Conservation (phyloP, 2,888 invertebrate species). For the Dryococelus australis region DNA sequence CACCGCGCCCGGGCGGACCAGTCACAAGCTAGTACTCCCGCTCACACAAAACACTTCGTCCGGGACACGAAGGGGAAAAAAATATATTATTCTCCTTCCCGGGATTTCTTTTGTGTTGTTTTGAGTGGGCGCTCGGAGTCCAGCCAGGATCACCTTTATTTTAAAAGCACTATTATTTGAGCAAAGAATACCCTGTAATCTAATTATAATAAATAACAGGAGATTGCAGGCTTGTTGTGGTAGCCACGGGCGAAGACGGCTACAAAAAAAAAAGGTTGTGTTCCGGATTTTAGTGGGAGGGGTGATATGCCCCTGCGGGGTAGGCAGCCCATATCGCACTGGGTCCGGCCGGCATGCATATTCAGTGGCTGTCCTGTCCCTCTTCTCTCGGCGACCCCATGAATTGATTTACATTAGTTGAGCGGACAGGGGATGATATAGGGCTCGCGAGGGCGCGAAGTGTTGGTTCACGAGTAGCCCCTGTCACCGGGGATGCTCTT, state of each 20-base stretch:
- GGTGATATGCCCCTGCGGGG: background rate
- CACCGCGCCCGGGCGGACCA: too few relatives aligned
- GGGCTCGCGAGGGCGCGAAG: background rate
- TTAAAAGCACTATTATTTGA: conserved; percentile 24
- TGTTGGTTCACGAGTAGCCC: too few relatives aligned
- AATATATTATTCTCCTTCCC: background rate
- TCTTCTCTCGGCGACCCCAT: background rate
- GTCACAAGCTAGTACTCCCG: too few relatives aligned
- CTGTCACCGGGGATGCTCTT: too few relatives aligned
- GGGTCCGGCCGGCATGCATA: background rate
- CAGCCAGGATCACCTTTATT: background rate
- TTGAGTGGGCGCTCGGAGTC: background rate
- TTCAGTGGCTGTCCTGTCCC: background rate
- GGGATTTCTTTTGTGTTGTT: background rate
- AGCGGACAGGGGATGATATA: background rate
- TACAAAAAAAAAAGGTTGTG: too few relatives aligned
- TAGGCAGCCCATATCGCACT: conserved; percentile 1
- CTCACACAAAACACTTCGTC: too few relatives aligned
- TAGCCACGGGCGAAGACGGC: too few relatives aligned
- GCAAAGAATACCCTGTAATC: conserved; percentile 27
- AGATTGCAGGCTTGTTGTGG: conserved; percentile 23
- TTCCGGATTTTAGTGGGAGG: too few relatives aligned
- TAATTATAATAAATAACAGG: conserved; percentile 26
- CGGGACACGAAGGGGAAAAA: background rate
- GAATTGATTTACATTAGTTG: conserved; percentile 24